Percentiles rank a stretch among this genome's conserved stretches.
Evolutionary conservation across 92 coral and sea anemone species (phyloP).

Genomic region (Epizoanthus scotinus): DNA sequence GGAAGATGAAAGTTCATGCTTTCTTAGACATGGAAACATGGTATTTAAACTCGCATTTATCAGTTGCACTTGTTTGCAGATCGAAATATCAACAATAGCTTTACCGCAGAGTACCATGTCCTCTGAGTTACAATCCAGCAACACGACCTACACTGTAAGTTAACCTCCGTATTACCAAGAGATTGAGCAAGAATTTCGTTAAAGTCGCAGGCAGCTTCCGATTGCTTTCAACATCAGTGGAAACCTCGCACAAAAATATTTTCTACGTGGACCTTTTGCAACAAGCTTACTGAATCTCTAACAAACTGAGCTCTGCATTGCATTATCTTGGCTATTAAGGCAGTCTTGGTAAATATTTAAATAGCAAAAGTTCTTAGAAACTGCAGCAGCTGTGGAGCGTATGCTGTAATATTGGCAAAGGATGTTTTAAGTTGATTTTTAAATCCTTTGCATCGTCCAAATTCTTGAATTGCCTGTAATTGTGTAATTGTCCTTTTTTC

Average conservation of each 20-base stretch:
- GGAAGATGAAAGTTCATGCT: conserved; percentile 4
- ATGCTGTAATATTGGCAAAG: not conserved
- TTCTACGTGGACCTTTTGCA: not conserved
- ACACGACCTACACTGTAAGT: conserved; percentile 17
- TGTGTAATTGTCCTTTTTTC: conserved; percentile 34
- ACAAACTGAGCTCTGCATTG: not conserved
- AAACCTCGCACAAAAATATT: conserved; percentile 17
- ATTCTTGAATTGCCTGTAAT: conserved; percentile 37
- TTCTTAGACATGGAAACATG: conserved; percentile 9
- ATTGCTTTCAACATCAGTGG: conserved; percentile 10
- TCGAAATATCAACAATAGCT: not conserved
- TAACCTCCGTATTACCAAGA: conserved; percentile 12
- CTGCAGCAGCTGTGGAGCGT: not conserved
- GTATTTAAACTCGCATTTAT: conserved; percentile 28
- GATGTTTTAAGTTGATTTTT: conserved; percentile 29
- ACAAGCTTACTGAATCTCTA: not conserved
- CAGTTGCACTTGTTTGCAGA: conserved; percentile 24
- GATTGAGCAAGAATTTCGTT: conserved; percentile 5
- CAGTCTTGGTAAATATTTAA: conserved; percentile 1
- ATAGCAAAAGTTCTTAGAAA: conserved; percentile 3
- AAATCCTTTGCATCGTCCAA: conserved; percentile 30
- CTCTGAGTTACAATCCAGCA: not conserved
- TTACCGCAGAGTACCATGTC: not conserved
- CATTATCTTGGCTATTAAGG: not conserved
- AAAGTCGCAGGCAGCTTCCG: not conserved